phyloP scores from a whole-genome alignment of 2,797 vertebrate genomes.

The Meda fulgida region DNA sequence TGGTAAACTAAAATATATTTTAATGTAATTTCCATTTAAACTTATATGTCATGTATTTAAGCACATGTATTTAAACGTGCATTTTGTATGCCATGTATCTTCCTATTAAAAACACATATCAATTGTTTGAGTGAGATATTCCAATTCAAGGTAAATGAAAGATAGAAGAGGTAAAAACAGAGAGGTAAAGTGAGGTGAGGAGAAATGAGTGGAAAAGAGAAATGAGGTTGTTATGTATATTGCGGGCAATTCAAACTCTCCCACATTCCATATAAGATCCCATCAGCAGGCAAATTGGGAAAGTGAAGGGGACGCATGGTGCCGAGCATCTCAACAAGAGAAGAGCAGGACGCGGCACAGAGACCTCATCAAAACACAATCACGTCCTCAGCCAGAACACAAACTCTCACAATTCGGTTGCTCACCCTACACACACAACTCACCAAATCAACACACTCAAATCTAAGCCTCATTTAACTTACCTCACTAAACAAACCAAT shows the following conservation, averaged over 20 bases:
- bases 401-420: slow-evolving; percentile 21
- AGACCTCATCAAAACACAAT: slow-evolving; percentile 83
- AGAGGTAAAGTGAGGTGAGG: slow-evolving; percentile 54
- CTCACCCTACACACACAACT: slow-evolving; percentile 49
- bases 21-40: neutral
- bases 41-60: neutral
- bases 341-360: slow-evolving; percentile 71
- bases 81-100: neutral
- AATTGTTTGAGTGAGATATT: slow-evolving; percentile 18
- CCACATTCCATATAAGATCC: slow-evolving; percentile 89
- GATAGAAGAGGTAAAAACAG: slow-evolving; percentile 34
- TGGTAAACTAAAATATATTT: neutral
- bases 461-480: slow-evolving; percentile 43
- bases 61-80: neutral
- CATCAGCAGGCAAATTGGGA: slow-evolving; percentile 90
- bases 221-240: slow-evolving; percentile 88
- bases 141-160: slow-evolving; percentile 40
- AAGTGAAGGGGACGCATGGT: slow-evolving; percentile 74
- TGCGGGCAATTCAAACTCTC: slow-evolving; percentile 85
- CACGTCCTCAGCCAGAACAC: slow-evolving; percentile 72
- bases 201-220: slow-evolving; percentile 70
- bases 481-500: slow-evolving; percentile 27
- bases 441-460: slow-evolving; percentile 33
- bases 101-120: slow-evolving; percentile 14
- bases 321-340: slow-evolving; percentile 74